Percentiles rank a stretch among this genome's conserved stretches.
Conservation (phyloP, 1,140 invertebrate genomes). For the Camponotus pennsylvanicus region DNA sequence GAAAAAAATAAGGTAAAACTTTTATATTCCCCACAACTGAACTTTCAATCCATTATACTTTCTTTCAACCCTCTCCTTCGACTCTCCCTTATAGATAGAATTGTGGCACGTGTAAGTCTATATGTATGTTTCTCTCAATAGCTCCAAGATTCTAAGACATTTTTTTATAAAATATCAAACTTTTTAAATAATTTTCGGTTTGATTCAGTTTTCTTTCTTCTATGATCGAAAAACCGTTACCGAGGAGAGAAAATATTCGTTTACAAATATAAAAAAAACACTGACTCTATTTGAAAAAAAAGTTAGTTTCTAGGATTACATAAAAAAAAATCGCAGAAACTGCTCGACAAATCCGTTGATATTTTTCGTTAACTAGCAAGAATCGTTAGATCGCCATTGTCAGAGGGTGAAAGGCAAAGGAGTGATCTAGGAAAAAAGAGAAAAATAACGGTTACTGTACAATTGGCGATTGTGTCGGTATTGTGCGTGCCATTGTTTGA, state of each 20-base stretch:
- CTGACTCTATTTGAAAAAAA: conserved; percentile 9
- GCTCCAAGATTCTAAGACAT: not conserved
- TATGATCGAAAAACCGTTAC: conserved; percentile 3
- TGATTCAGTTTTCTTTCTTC: conserved; percentile 21
- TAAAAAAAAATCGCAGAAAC: conserved; percentile 47
- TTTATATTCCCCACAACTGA: not conserved
- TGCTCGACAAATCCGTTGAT: conserved; percentile 65
- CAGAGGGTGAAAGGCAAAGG: conserved; percentile 32
- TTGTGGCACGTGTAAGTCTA: conserved; percentile 37
- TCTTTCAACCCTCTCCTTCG: conserved; percentile 13
- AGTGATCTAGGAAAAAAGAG: conserved; percentile 61
- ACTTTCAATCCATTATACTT: conserved; percentile 9
- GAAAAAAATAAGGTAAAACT: conserved; percentile 11
- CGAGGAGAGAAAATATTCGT: not conserved
- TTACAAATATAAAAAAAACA: conserved; percentile 26
- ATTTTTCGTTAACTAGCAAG: conserved; percentile 62
- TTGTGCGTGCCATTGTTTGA: conserved; percentile 75
- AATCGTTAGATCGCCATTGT: conserved; percentile 77
- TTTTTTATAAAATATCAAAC: conserved; percentile 34
- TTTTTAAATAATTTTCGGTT: conserved; percentile 36
- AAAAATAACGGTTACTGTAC: conserved; percentile 46
- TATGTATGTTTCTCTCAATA: not conserved
- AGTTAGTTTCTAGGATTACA: not conserved
- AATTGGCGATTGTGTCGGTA: conserved; percentile 65
- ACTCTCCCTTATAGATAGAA: conserved; percentile 5